A percentile compares a stretch with the other conserved stretches of the same genome.
phyloP scores from a whole-genome alignment of 2,888 invertebrate genomes.

The Sipha maydis region DNA sequence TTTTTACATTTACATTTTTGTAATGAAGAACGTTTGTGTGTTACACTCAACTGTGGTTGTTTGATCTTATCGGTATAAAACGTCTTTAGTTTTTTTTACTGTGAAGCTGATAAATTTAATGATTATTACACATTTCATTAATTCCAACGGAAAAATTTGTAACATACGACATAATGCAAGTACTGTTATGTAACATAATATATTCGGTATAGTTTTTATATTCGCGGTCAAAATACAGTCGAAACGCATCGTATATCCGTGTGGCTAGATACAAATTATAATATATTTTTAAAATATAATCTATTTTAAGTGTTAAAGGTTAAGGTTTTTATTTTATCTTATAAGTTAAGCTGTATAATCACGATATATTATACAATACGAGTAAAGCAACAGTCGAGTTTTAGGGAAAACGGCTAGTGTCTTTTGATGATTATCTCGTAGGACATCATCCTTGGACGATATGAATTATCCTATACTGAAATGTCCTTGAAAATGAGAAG shows the following conservation, averaged over 20 bases:
- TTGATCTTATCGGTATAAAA: not conserved
- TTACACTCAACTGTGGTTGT: not conserved
- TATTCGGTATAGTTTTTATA: not conserved
- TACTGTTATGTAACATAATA: not conserved
- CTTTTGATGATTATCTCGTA: slow-evolving; percentile 32
- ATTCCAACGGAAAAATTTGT: not conserved
- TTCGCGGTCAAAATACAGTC: not conserved
- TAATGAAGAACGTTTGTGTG: not conserved
- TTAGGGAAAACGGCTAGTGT: slow-evolving; percentile 1
- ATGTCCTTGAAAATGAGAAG: slow-evolving; percentile 21
- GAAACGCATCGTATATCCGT: not conserved
- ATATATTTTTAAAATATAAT: not conserved
- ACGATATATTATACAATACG: not conserved
- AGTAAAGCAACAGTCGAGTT: not conserved
- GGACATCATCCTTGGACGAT: slow-evolving; percentile 31
- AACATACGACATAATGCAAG: not conserved
- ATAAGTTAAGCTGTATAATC: not conserved
- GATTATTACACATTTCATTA: not conserved
- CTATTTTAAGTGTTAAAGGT: slow-evolving; percentile 24
- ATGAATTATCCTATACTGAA: slow-evolving; percentile 5
- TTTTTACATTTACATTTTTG: not conserved
- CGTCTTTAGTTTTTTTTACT: not conserved
- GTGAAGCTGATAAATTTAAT: not conserved
- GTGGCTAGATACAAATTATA: not conserved
- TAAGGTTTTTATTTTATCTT: slow-evolving; percentile 15